Base-by-base conservation (phyloP, 2,113 vertebrate species). In the Prochilodus magdalenae region DNA sequence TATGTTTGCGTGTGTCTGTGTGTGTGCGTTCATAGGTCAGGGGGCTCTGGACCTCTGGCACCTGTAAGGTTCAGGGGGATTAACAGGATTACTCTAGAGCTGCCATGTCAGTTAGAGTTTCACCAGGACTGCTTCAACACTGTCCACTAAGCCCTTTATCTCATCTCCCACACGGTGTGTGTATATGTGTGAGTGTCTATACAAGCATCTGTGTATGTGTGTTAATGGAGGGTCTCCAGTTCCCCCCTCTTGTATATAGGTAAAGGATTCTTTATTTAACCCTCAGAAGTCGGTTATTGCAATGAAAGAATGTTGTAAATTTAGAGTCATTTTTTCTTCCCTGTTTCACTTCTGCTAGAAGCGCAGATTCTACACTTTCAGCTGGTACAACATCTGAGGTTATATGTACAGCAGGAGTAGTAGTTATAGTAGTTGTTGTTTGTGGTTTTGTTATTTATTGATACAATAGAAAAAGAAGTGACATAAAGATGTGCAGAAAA, bases 51-150 rank as follows among this genome's bases (percentile, higher is more conserved):
- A 89, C 88, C 83, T 78, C 74, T 53, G 47, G 90, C 86, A 92
- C 89, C 89, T 89, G 85, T 86, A 86, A 89, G 87, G 90, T 85
- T 86, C 85, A 86, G 81, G 82, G 84, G 89, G 92, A 93, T 93
- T 93, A 93, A 84, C 89, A 85, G 88, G 90, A 92, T 93, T 93
- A 92, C 53, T 73, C 82, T 81, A 85, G 88, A 90, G 89, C 88
- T 83, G 88, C 87, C 82, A 90, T 90, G 92, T 92, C 91, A 89
- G 85, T 92, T 90, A 92, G 89, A 89, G 89, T 89, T 90, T 90
- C 80, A 87, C 78, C 89, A 86, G 87, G 89, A 83, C 88, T 80
- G 79, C 57, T 88, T 84, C 74, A 67, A 66, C 26, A 70, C 80
- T 79, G 84, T 81, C 85, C 76, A 81, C 83, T 92, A 92, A 93